Percentiles rank a stretch among this genome's conserved stretches.
Evolutionary conservation across 2,888 invertebrate genomes (phyloP).

Genomic region (Drosophila buzzatii): DNA sequence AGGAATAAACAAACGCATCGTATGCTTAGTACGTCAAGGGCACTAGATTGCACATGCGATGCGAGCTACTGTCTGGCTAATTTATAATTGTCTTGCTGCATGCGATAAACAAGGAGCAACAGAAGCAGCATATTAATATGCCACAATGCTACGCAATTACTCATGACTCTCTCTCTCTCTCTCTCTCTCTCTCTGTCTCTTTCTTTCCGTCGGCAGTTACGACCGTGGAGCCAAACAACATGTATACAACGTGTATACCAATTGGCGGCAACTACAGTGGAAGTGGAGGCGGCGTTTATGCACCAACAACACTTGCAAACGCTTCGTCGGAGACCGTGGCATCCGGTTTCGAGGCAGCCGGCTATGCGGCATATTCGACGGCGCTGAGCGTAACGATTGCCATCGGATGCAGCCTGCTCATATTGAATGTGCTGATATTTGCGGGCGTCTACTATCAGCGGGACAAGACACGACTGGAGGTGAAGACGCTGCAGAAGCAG

Average conservation of each 20-base stretch:
- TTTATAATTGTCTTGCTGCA: slow-evolving; percentile 21
- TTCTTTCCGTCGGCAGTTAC: slow-evolving; percentile 76
- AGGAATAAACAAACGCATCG: background rate
- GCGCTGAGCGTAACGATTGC: slow-evolving; percentile 97
- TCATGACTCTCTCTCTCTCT: background rate
- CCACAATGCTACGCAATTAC: slow-evolving; percentile 12
- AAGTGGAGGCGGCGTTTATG: slow-evolving; percentile 83
- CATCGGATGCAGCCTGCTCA: slow-evolving; percentile 96
- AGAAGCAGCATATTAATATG: slow-evolving; percentile 44
- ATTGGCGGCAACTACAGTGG: slow-evolving; percentile 85
- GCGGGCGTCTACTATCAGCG: slow-evolving; percentile 97
- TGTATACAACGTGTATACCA: slow-evolving; percentile 86
- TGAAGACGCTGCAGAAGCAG: slow-evolving; percentile 91
- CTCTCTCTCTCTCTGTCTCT: slow-evolving; percentile 1
- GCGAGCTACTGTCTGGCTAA: background rate
- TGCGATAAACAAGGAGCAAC: slow-evolving; percentile 24
- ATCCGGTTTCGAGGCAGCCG: slow-evolving; percentile 92
- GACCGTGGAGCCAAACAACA: slow-evolving; percentile 85
- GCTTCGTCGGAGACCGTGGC: slow-evolving; percentile 90
- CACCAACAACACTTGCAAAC: slow-evolving; percentile 87
- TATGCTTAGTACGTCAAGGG: slow-evolving; percentile 34
- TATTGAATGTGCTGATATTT: slow-evolving; percentile 96
- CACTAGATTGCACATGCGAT: background rate
- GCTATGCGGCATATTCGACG: slow-evolving; percentile 95
- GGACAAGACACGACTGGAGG: slow-evolving; percentile 93